A percentile compares a stretch with the other conserved stretches of the same genome.
These are phyloP conservation scores for Rutilus rutilus DNA, from an alignment of 2,113 vertebrate species.

Conservation along the genomic window DNA sequence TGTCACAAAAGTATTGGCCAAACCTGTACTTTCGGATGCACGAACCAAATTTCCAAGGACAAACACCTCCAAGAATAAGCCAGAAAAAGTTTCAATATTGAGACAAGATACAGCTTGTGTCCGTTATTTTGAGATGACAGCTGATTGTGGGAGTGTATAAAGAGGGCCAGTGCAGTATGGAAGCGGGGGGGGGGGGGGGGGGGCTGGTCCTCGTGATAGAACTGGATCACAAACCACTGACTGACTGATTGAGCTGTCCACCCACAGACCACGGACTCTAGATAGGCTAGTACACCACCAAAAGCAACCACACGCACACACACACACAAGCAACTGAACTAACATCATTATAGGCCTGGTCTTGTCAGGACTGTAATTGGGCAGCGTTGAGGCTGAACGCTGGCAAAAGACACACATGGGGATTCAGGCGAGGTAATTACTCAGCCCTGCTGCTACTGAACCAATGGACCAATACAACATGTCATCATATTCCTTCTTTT, in stretches of 20 bases:
- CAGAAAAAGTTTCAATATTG: neutral
- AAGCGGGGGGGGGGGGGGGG: too few relatives aligned
- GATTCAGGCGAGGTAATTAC: conserved; percentile 19
- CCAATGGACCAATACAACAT: conserved; percentile 15
- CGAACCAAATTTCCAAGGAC: neutral
- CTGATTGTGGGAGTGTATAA: neutral
- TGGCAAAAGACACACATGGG: neutral
- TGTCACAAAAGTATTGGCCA: neutral
- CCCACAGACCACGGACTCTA: neutral
- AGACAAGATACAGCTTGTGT: neutral
- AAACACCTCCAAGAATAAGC: neutral
- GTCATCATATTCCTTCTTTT: neutral
- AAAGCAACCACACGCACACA: neutral
- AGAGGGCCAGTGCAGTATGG: neutral
- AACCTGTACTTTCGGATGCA: neutral
- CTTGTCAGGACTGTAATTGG: conserved; percentile 22
- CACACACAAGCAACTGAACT: conserved; percentile 13
- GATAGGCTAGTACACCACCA: neutral
- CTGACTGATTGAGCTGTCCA: neutral
- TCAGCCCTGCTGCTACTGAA: neutral
- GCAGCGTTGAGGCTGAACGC: neutral
- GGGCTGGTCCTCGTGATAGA: neutral
- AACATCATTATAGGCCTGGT: conserved; percentile 40
- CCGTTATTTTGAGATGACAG: neutral
- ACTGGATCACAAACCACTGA: conserved; percentile 18